Base-by-base conservation (phyloP, 2,113 vertebrate species). In the Strigops habroptila region DNA sequence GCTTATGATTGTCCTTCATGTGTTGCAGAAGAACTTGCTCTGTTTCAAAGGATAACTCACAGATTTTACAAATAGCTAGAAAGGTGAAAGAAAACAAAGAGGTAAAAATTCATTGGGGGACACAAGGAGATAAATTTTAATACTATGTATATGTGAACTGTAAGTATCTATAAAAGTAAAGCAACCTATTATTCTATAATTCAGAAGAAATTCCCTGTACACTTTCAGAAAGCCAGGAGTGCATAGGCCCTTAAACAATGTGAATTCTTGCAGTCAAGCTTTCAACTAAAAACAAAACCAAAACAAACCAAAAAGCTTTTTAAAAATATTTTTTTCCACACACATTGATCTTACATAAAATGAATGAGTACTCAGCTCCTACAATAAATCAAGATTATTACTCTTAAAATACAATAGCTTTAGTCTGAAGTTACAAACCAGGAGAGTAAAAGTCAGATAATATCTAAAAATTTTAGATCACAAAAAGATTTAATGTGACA, bases 1-100 rank as follows among this genome's bases (percentile, higher is more conserved):
- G 99, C 97, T 99, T 99, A 97, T 99, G 99, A 98, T 99, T 99
- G 96, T 99, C 98, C 97, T 99, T 99, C 99, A 99, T 99, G 93
- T 99, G 99, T 91, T 99, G 99, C 96, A 99, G 96, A 88, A 99
- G 99, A 96, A 99, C 98, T 97, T 99, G 99, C 91, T 99, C 99
- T 8, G 99, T 98, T 93, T 99, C 99, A 98, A 99, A 99, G 28
- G 99, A 99, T 95, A 99, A 98, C 95, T 99, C 99, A 96, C 99
- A 99, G 91, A 99, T 99, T 97, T 99, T 99, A 97, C 99, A 99
- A 90, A 99, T 99, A 0, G 99, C 99, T 99, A 93, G 79, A 97
- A 95, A 93, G 78, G n/a, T 7, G 3, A 76, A 62, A 76, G 48
- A 74, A 12, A 74, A 81, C 30, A 59, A 76, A 59, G 88, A 59